Evolutionary conservation across 2,888 invertebrate species (phyloP), one percentile per base, ranked within the genome.

Genomic region (Campoplex capitator): DNA sequence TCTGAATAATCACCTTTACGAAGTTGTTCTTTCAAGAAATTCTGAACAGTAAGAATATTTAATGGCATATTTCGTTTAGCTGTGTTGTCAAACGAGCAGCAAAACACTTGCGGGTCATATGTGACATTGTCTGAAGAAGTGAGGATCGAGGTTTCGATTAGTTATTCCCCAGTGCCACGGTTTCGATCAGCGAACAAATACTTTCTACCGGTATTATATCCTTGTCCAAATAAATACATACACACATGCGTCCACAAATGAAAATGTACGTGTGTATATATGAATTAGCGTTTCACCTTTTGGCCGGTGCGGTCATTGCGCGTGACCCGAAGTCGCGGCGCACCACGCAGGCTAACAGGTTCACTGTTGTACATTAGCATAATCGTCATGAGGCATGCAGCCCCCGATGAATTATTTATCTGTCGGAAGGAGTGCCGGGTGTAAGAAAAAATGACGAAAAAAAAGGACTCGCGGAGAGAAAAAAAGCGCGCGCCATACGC

Each of bases 381-480:
- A 94, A 94, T 94, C 92, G 93, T 94, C 93, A 94, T 94, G 93
- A 93, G 93, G 92, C 93, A 93, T 92, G 92, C 92, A 92, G 91
- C 90, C 93, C 89, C 91, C 93, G 91, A 94, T 94, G 94, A 94
- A 94, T 94, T 94, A 94, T 94, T 94, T 94, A 94, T 94, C 92
- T 91, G 92, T 92, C 91, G 91, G 91, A 91, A 91, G 91, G 87
- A 86, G 87, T 81, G 86, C 78, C 88, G 79, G 85, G 84, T 84
- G 85, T 83, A 70, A 86, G 74, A 83, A 78, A 68, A 83, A 83
- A 68, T 42, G 58, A 56, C 0, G 58, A 81, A 83, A 83, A 65
- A 77, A 85, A 80, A 28, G 73, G 51, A 28, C 3, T 62, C 38
- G 13, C 23, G 35, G 73, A 56, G 70, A 38, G n/a, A 73, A 88